Conservation (phyloP, 2,113 vertebrate species). For the Taxidea taxus region DNA sequence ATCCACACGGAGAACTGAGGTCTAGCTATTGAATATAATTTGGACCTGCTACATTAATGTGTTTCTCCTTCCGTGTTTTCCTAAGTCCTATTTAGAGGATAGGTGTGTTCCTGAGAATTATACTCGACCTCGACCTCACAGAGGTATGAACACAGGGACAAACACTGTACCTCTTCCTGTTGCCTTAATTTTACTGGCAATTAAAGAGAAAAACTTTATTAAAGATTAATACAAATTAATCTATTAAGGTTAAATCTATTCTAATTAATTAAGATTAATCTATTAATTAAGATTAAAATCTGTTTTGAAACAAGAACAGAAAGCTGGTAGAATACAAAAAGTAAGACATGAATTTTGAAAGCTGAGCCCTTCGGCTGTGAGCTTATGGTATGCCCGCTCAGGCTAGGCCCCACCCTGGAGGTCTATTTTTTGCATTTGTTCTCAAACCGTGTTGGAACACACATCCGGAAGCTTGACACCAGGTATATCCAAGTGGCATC, state of each 20-base stretch:
- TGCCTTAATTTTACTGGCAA: not conserved
- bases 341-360: not conserved
- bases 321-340: not conserved
- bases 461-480: not conserved
- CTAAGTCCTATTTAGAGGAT: not conserved
- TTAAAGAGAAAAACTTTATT: not conserved
- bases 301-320: not conserved
- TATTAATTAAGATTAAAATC: too few relatives aligned
- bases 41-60: rapidly evolving
- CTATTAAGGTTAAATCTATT: too few relatives aligned
- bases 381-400: not conserved
- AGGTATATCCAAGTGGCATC: not conserved
- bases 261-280: too few relatives aligned
- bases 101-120: not conserved
- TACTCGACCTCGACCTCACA: not conserved
- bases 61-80: not conserved
- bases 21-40: not conserved
- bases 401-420: not conserved
- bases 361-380: not conserved
- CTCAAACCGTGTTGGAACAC: not conserved
- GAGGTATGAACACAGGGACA: not conserved
- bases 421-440: not conserved
- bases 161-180: not conserved
- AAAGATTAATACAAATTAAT: too few relatives aligned
- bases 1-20: not conserved